Base-by-base conservation (phyloP, 2,113 vertebrate genomes). In the Clarias gariepinus region DNA sequence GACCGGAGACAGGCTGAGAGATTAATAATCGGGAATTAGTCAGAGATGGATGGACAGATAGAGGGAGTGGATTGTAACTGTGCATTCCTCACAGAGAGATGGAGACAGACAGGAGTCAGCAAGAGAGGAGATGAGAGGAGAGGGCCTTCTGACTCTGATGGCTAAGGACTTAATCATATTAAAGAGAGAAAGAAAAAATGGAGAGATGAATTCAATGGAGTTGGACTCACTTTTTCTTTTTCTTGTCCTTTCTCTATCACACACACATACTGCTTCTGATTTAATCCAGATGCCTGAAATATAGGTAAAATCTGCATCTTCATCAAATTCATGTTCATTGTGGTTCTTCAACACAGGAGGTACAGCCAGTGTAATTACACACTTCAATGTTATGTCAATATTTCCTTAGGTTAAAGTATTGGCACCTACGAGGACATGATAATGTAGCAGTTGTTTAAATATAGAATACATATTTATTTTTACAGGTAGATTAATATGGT, bases 131-230 rank as follows among this genome's bases (percentile, higher is more conserved):
- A 76, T 41, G 28, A 93, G 88, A 85, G 92, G 90, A 73, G 74
- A 86, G 92, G 90, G 28, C 88, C 78, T 85, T 60, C 89, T 91
- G 69, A 86, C 90, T 91, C 91, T 92, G 89, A 92, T 92, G 90
- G 91, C 91, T 92, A 91, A 89, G 91, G 89, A 92, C 93, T 92
- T 94, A 95, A 95, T 94, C 93, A 93, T 93, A 94, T 94, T 93
- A 61, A 53, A 87, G 91, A 10, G 55, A 68, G 57, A 55, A 1
- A 0, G 23, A 95, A 94, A 91, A 36, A 3, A 0, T 3, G 87
- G 81, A 83, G 0, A 0, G 0, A 4, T 1, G 47, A 16, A 77
- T 1, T 6, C 0, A 23, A 57, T n/a, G 28, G 73, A 64, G 18
- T 10, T 55, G 82, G 81, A 87, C 52, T 68, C n/a, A 13, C 41